Percentiles rank a stretch among this genome's conserved stretches.
These are phyloP conservation scores for Aporophyla lueneburgensis DNA, from an alignment of 2,888 invertebrate genomes.

Conservation along the genomic window DNA sequence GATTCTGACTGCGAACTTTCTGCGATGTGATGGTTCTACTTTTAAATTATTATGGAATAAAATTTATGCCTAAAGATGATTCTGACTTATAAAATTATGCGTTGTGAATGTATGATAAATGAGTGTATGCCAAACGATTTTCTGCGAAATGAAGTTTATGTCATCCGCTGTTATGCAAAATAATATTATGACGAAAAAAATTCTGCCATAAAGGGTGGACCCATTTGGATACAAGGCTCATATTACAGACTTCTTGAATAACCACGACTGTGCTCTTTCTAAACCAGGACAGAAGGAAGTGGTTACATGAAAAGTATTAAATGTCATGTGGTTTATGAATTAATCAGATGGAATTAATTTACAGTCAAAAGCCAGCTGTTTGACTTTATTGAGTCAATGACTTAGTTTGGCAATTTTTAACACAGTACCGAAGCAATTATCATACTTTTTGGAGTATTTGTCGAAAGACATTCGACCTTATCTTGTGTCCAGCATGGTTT, in stretches of 20 bases:
- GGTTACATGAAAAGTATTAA: constrained; percentile 23
- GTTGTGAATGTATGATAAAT: too few relatives aligned
- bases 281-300: constrained; percentile 48
- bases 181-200: too few relatives aligned
- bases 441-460: neutral
- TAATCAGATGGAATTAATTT: constrained; percentile 14
- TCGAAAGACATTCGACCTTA: neutral
- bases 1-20: too few relatives aligned
- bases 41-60: too few relatives aligned
- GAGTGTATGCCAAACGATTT: too few relatives aligned
- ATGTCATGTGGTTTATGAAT: constrained; percentile 40
- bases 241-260: constrained; percentile 8
- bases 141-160: too few relatives aligned
- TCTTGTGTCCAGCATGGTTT: neutral
- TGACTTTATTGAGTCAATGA: neutral
- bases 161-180: too few relatives aligned
- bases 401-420: neutral
- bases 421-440: neutral
- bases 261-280: constrained; percentile 19
- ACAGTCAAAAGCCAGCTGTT: neutral
- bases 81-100: too few relatives aligned
- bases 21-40: too few relatives aligned
- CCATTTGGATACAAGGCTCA: neutral
- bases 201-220: too few relatives aligned
- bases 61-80: too few relatives aligned